Evolutionary conservation across 37 sponge, comb jelly and placozoan species (phyloP).

Genomic region (Axinella damicornis): DNA sequence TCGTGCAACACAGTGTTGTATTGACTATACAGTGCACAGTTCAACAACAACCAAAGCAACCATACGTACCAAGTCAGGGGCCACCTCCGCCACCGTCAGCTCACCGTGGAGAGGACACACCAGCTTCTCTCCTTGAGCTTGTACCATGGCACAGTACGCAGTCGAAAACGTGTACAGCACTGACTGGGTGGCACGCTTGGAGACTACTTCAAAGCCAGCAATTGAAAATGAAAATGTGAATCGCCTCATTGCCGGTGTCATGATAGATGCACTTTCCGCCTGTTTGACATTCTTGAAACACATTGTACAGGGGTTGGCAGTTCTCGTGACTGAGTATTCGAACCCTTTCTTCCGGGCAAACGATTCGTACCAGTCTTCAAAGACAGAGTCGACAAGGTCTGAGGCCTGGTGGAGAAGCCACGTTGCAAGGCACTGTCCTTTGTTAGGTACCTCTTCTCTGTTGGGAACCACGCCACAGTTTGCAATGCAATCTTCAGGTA

Average conservation of each 20-base stretch:
- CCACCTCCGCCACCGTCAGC: constrained; percentile 43
- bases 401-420: constrained; percentile 77
- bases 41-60: background rate
- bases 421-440: constrained; percentile 58
- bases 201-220: background rate
- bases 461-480: background rate
- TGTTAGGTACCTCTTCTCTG: background rate
- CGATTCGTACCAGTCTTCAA: constrained; percentile 92
- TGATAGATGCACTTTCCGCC: background rate
- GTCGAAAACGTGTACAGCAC: constrained; percentile 58
- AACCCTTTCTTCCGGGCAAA: constrained; percentile 60
- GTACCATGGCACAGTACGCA: constrained; percentile 21
- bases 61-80: constrained; percentile 83
- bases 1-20: too few relatives aligned
- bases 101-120: constrained; percentile 65
- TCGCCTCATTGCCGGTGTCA: background rate
- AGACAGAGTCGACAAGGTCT: constrained; percentile 70
- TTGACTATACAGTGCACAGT: too few relatives aligned
- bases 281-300: constrained; percentile 32
- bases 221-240: background rate
- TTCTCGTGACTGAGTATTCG: constrained; percentile 5
- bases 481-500: constrained; percentile 34
- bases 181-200: background rate
- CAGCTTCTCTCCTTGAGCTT: constrained; percentile 1
- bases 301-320: constrained; percentile 46